Percentiles rank a stretch among this genome's conserved stretches.
These are phyloP conservation scores for Nematopogon swammerdamellus DNA, from an alignment of 2,888 invertebrate genomes.

Conservation along the genomic window DNA sequence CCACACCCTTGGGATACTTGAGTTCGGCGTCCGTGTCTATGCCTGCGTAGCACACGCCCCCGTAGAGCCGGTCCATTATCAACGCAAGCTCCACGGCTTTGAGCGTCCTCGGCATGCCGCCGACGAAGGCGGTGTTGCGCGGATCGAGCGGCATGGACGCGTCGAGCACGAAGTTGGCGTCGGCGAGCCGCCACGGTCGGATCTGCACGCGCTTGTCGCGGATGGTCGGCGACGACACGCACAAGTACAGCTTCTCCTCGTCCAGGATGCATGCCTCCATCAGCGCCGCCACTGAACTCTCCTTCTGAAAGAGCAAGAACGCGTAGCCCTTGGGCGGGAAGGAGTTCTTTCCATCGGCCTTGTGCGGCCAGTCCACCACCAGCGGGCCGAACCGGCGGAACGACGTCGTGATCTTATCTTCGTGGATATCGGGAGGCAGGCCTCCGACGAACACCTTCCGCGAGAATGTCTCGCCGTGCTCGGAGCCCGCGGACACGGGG, in stretches of 20 bases:
- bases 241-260: constrained; percentile 95
- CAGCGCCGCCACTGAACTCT: constrained; percentile 93
- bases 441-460: constrained; percentile 99
- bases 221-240: constrained; percentile 98
- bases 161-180: constrained; percentile 96
- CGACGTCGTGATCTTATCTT: constrained; percentile 97
- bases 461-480: constrained; percentile 82
- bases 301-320: constrained; percentile 92
- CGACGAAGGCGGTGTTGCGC: constrained; percentile 98
- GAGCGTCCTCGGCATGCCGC: constrained; percentile 97
- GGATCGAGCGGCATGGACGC: constrained; percentile 97
- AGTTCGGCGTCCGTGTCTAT: constrained; percentile 99
- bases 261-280: constrained; percentile 98
- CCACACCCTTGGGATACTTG: constrained; percentile 97
- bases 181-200: constrained; percentile 94
- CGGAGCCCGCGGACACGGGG: constrained; percentile 82
- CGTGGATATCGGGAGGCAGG: constrained; percentile 97
- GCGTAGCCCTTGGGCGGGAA: constrained; percentile 98
- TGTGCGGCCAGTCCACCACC: constrained; percentile 99
- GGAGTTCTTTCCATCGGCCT: constrained; percentile 98
- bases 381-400: constrained; percentile 96
- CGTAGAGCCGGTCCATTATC: constrained; percentile 98
- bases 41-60: constrained; percentile 98
- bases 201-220: constrained; percentile 99
- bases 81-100: constrained; percentile 97